Percentiles rank a stretch among this genome's conserved stretches.
phyloP scores from a whole-genome alignment of 2,888 invertebrate genomes.

The Patella pellucida region DNA sequence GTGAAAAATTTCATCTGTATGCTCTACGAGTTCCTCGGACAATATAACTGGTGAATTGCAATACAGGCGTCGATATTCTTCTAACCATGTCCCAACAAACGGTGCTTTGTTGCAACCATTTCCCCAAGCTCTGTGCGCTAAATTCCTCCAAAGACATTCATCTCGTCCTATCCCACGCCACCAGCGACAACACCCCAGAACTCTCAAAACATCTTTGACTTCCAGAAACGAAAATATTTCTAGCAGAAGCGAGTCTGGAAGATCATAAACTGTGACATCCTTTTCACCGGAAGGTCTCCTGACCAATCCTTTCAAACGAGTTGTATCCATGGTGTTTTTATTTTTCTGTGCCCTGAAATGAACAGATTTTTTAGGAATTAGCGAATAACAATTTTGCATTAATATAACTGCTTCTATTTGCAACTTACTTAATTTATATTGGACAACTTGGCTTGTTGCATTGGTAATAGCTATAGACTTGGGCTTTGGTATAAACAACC shows the following conservation, averaged over 20 bases:
- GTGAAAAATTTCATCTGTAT: constrained; percentile 7
- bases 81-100: background rate
- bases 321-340: background rate
- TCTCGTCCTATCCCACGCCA: background rate
- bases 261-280: background rate
- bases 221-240: constrained; percentile 5
- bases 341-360: constrained; percentile 1
- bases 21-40: background rate
- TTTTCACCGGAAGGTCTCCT: background rate
- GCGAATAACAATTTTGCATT: too few species aligned
- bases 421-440: too few species aligned
- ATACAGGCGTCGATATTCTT: background rate
- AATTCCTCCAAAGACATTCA: constrained; percentile 1
- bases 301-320: background rate
- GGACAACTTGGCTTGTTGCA: too few species aligned
- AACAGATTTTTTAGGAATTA: too few species aligned
- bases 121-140: background rate
- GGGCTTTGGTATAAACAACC: too few species aligned
- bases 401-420: too few species aligned
- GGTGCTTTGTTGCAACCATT: background rate
- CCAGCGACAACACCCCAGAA: background rate
- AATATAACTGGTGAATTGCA: background rate
- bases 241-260: background rate
- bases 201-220: background rate
- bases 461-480: too few species aligned